Evolutionary conservation across 2,888 invertebrate genomes (phyloP).

Genomic region (Luperina nickerlii): DNA sequence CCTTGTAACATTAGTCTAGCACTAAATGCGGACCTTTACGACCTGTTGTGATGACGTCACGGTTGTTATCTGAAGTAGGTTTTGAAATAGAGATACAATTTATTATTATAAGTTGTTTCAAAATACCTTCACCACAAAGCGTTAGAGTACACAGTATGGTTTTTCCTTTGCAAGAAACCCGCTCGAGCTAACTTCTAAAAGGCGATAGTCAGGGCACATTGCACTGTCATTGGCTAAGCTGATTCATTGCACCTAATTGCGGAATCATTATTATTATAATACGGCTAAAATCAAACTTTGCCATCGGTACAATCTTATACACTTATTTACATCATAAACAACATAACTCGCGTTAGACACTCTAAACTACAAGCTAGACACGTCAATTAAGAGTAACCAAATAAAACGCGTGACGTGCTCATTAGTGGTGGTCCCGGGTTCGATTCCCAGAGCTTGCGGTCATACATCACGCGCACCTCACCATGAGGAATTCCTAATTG

Average conservation of each 20-base stretch:
- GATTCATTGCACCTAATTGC: background rate
- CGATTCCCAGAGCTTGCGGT: conserved; percentile 40
- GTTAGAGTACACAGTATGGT: background rate
- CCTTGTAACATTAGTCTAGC: background rate
- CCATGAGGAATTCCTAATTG: conserved; percentile 44
- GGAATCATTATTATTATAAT: background rate
- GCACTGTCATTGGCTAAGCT: background rate
- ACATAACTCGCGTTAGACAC: too few relatives aligned
- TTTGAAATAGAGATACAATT: background rate
- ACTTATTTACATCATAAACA: background rate
- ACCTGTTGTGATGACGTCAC: background rate
- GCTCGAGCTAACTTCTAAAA: background rate
- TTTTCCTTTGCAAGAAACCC: background rate
- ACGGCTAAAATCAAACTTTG: background rate
- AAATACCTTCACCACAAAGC: background rate
- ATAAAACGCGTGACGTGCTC: conserved; percentile 24
- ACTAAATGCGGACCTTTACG: background rate
- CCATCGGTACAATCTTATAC: too few relatives aligned
- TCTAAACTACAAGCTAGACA: conserved; percentile 1
- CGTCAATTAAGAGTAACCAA: conserved; percentile 11
- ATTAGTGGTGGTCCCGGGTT: conserved; percentile 26
- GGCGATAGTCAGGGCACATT: background rate
- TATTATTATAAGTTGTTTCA: too few relatives aligned
- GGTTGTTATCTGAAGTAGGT: background rate
- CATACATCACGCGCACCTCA: conserved; percentile 56